A percentile compares a stretch with the other conserved stretches of the same genome.
Evolutionary conservation across 2,113 vertebrate species (phyloP).

Genomic region (Ophiodon elongatus): DNA sequence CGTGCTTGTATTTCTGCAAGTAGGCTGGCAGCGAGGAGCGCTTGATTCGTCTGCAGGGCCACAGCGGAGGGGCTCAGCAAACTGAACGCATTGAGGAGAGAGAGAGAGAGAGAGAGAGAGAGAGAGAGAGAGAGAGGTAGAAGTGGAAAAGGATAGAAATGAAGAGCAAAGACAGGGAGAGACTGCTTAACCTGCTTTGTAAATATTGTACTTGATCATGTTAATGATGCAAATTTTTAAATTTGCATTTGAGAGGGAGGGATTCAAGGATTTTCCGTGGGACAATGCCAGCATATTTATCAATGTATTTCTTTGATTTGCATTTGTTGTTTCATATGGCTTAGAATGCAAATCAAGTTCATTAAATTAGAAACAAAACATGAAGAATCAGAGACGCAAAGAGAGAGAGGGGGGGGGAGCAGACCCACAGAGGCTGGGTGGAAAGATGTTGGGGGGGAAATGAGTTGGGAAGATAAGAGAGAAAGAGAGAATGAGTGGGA

Average conservation of each 20-base stretch:
- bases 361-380: conserved; percentile 19
- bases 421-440: too few species aligned
- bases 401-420: too few species aligned
- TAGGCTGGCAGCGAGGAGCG: background rate
- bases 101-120: background rate
- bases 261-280: background rate
- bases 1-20: background rate
- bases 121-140: background rate
- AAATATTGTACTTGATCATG: background rate
- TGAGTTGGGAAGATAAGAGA: background rate
- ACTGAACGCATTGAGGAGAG: conserved; percentile 11
- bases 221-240: background rate
- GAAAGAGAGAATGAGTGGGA: background rate
- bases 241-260: conserved; percentile 11
- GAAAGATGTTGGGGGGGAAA: background rate
- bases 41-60: background rate
- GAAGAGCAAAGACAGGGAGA: background rate
- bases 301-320: background rate
- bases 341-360: conserved; percentile 15
- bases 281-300: background rate
- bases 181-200: background rate
- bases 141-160: background rate
- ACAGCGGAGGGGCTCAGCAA: conserved; percentile 7
- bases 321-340: conserved; percentile 9
- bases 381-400: background rate